Percentiles rank a stretch among this genome's conserved stretches.
phyloP scores from a whole-genome alignment of 2,113 vertebrate genomes.

The Chaetura pelagica region DNA sequence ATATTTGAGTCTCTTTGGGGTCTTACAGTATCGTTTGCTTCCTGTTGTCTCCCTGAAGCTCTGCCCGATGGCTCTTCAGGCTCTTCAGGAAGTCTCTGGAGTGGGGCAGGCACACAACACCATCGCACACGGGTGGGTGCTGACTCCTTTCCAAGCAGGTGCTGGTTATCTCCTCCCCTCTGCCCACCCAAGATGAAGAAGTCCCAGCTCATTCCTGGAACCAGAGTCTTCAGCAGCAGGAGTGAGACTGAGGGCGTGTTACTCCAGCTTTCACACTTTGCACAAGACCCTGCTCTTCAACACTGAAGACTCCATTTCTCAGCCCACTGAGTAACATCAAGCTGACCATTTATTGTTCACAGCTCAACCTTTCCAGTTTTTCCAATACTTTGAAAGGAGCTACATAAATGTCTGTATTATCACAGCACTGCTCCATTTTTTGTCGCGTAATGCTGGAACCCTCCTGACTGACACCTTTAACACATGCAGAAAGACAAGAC shows the following conservation, averaged over 20 bases:
- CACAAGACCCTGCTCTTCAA: neutral
- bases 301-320: neutral
- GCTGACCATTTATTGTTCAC: neutral
- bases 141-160: neutral
- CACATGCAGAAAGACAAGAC: neutral
- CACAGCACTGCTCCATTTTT: neutral
- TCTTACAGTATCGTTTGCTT: fast-evolving
- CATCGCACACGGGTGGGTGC: fast-evolving
- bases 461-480: neutral
- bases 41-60: neutral
- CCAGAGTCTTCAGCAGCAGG: neutral
- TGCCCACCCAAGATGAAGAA: neutral
- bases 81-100: neutral
- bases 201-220: neutral
- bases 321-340: neutral
- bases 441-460: neutral
- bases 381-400: neutral
- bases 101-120: fast-evolving
- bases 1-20: neutral
- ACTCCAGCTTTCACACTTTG: neutral
- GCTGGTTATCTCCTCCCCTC: neutral
- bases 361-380: neutral
- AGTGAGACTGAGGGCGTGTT: neutral
- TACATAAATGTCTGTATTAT: neutral
- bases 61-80: neutral